phyloP scores from a whole-genome alignment of 2,113 vertebrate genomes.

The Bucco capensis region DNA sequence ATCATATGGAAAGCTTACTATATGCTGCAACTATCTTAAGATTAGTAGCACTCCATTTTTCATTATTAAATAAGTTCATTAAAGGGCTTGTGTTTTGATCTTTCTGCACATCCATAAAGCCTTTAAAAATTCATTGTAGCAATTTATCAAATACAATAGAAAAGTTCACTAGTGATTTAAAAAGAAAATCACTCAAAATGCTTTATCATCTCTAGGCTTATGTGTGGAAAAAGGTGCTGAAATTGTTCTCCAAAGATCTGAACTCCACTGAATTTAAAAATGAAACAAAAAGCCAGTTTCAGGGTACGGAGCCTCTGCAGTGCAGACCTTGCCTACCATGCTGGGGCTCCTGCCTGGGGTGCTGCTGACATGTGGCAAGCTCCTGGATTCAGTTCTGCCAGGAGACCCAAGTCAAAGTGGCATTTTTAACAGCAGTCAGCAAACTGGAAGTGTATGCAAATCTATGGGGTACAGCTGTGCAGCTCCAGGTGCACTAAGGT shows the following conservation, averaged over 20 bases:
- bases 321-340: accelerated
- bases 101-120: background rate
- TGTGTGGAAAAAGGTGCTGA: background rate
- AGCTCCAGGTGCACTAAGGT: background rate
- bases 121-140: background rate
- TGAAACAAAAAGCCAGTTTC: background rate
- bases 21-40: background rate
- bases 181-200: background rate
- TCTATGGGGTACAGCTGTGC: background rate
- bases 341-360: background rate
- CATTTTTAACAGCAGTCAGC: background rate
- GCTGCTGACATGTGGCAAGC: accelerated
- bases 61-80: background rate
- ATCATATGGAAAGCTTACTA: accelerated
- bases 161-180: background rate
- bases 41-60: background rate
- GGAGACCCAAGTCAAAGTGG: background rate
- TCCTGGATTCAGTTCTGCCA: background rate
- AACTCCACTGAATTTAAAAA: background rate
- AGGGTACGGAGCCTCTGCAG: background rate
- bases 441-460: background rate
- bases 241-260: background rate
- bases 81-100: background rate
- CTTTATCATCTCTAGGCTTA: background rate
- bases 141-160: background rate